Conservation (phyloP, 2,797 vertebrate species). For the Clarias pachynema region DNA sequence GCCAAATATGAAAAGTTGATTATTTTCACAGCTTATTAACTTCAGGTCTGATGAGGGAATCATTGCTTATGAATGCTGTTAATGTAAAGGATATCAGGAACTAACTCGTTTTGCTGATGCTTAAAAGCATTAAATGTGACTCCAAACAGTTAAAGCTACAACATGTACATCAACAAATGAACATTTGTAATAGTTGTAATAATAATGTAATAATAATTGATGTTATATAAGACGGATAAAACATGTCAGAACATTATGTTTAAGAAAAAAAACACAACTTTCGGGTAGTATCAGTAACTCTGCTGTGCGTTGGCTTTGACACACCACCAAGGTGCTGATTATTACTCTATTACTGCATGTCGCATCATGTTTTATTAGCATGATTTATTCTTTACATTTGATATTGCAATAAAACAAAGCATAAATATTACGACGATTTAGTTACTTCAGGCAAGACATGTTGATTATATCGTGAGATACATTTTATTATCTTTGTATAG, state of each 20-base stretch:
- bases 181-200: neutral
- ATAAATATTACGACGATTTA: too few relatives aligned
- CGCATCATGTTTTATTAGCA: neutral
- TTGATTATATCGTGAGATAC: too few relatives aligned
- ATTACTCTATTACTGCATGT: neutral
- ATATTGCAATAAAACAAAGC: neutral
- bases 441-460: neutral
- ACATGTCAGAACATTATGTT: neutral
- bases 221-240: neutral
- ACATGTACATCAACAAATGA: neutral
- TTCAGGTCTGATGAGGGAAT: neutral
- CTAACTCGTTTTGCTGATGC: neutral
- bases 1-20: neutral
- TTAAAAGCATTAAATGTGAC: neutral
- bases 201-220: too few relatives aligned
- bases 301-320: neutral
- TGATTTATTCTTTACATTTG: neutral
- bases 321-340: neutral
- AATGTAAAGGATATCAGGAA: neutral
- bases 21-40: neutral
- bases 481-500: too few relatives aligned
- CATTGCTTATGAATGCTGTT: neutral
- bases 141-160: neutral
- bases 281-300: too few relatives aligned
- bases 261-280: neutral